phyloP scores from a whole-genome alignment of 2,113 vertebrate species.

The Daboia siamensis region DNA sequence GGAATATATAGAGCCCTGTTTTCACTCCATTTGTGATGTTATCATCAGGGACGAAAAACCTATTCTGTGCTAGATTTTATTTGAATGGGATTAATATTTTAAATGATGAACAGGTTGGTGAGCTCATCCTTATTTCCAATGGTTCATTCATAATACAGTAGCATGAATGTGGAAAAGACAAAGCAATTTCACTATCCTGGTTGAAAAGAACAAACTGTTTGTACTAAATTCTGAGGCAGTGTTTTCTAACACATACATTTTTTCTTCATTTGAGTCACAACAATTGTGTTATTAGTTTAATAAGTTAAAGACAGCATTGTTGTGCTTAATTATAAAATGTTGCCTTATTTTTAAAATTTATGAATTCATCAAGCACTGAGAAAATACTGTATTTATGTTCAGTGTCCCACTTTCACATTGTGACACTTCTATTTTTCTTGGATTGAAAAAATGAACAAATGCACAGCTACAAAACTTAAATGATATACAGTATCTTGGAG shows the following conservation, averaged over 20 bases:
- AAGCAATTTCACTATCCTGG: not conserved
- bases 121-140: not conserved
- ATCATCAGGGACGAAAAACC: not conserved
- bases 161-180: not conserved
- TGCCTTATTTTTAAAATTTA: not conserved
- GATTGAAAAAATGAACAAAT: slow-evolving; percentile 14
- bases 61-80: not conserved
- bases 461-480: not conserved
- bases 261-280: not conserved
- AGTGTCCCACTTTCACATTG: not conserved
- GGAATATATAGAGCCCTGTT: not conserved
- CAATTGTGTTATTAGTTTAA: not conserved
- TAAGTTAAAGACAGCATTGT: not conserved
- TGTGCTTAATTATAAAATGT: not conserved
- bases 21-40: not conserved
- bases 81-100: not conserved
- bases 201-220: not conserved
- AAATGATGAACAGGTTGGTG: not conserved
- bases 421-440: accelerated
- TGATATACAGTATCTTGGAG: not conserved
- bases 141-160: not conserved
- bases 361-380: not conserved
- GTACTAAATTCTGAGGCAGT: not conserved
- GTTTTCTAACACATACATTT: not conserved
- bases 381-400: not conserved